Evolutionary conservation across 2,113 vertebrate species (phyloP), one percentile per base, ranked within the genome.

Genomic region (Seriola dumerili): DNA sequence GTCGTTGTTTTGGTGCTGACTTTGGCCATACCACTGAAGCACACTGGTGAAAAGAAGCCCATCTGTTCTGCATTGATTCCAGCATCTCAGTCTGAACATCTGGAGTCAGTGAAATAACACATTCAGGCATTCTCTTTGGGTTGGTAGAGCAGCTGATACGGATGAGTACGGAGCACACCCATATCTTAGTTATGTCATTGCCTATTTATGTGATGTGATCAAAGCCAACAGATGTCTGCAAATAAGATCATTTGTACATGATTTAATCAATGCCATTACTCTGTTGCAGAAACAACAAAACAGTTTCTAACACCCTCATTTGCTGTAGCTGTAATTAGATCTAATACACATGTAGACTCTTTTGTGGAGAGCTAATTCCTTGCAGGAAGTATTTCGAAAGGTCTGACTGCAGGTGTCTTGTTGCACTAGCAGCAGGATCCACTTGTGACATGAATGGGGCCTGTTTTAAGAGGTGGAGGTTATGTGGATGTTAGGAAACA

Each of bases 31-130:
- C n/a, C 73, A 55, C 36, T 17, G 1, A 64, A 25, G 32, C 57
- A 52, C 23, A 19, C 19, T 50, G 62, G 69, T 80, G 42, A 76
- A 71, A 72, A 83, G 50, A 76, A 66, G 14, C 42, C 63, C 93
- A 94, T 94, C 91, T 94, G 94, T 69, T 84, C 80, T 67, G 63
- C 67, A 86, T 90, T 84, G 87, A 76, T 32, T 87, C 67, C 83
- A 77, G 76, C 72, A 76, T 83, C 75, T 62, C 54, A 3, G 38
- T 19, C 25, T 6, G 40, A 73, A 92, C 94, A 94, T 93, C 93
- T 94, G 94, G 89, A 91, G 72, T 48, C 63, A 83, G 84, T 93
- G 84, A 91, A 89, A 65, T 29, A 86, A 75, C 91, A 93, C 67
- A 91, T 84, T 90, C 80, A 63, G 83, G 80, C 70, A 77, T 90